These are phyloP conservation scores for Nasonia giraulti DNA, from an alignment of 1,140 invertebrate genomes.

Conservation along the genomic window DNA sequence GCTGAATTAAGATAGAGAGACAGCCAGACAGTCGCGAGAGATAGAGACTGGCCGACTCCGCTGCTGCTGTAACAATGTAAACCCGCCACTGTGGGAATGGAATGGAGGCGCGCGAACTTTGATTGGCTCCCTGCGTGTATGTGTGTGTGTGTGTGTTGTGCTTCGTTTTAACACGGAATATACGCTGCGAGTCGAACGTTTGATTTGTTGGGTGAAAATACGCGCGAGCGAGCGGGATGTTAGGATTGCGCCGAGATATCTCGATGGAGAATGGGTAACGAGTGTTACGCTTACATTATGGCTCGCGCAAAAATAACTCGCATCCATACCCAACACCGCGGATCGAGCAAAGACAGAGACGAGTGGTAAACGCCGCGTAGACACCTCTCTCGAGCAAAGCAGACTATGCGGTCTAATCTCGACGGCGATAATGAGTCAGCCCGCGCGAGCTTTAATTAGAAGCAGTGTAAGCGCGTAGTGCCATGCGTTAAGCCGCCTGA, in stretches of 20 bases:
- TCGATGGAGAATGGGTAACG: neutral
- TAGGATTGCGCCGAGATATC: neutral
- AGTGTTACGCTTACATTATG: neutral
- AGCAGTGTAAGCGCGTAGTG: constrained; percentile 21
- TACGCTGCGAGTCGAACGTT: neutral
- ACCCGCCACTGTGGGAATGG: neutral
- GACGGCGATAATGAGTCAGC: constrained; percentile 53
- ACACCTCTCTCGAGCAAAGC: constrained; percentile 8
- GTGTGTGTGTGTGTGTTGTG: neutral
- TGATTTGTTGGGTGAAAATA: neutral
- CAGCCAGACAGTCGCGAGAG: neutral
- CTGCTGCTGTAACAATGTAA: constrained; percentile 9
- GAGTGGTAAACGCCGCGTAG: neutral
- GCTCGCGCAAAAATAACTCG: neutral
- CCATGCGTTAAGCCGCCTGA: constrained; percentile 32
- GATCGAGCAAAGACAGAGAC: neutral
- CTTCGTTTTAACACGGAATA: neutral
- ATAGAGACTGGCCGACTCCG: neutral
- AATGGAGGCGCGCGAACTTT: neutral
- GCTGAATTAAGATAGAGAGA: constrained; percentile 35
- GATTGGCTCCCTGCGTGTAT: neutral
- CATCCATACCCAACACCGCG: neutral
- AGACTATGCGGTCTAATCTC: constrained; percentile 46
- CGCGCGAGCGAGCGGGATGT: neutral
- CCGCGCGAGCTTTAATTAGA: constrained; percentile 52